These are phyloP conservation scores for Cephus nigrinus DNA, from an alignment of 2,888 invertebrate genomes.

Conservation along the genomic window DNA sequence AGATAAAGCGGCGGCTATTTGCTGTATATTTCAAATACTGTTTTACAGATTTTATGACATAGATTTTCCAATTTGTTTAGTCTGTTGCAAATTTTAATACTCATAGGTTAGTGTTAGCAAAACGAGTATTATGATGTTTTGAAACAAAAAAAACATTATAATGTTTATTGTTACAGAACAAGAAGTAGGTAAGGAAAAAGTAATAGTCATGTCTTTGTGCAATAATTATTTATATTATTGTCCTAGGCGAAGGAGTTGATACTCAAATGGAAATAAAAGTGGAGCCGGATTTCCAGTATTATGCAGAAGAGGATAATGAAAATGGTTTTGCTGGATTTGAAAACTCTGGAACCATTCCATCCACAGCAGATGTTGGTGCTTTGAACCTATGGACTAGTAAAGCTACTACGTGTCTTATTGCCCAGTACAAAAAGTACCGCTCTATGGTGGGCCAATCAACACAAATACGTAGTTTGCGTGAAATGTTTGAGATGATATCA, in stretches of 20 bases:
- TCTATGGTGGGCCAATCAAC: constrained; percentile 53
- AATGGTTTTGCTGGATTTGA: constrained; percentile 35
- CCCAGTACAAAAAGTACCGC: constrained; percentile 53
- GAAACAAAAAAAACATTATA: neutral
- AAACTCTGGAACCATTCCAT: constrained; percentile 26
- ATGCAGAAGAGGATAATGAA: constrained; percentile 41
- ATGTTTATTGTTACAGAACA: neutral
- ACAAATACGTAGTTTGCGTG: constrained; percentile 50
- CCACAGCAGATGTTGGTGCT: constrained; percentile 38
- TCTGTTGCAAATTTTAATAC: neutral
- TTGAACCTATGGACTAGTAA: constrained; percentile 54
- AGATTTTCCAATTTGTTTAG: neutral
- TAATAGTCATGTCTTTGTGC: neutral
- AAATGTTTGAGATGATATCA: constrained; percentile 60
- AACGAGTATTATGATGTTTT: neutral
- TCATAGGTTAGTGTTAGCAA: neutral
- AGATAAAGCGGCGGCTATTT: neutral
- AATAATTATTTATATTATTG: neutral
- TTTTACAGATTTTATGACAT: neutral
- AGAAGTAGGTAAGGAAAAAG: neutral
- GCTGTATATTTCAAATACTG: neutral
- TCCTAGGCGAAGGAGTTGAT: constrained; percentile 15
- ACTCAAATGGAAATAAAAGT: constrained; percentile 43
- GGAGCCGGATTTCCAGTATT: constrained; percentile 34
- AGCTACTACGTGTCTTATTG: constrained; percentile 55